A percentile compares a stretch with the other conserved stretches of the same genome.
These are phyloP conservation scores for Girardinus metallicus DNA, from an alignment of 2,797 vertebrate species.

Conservation along the genomic window DNA sequence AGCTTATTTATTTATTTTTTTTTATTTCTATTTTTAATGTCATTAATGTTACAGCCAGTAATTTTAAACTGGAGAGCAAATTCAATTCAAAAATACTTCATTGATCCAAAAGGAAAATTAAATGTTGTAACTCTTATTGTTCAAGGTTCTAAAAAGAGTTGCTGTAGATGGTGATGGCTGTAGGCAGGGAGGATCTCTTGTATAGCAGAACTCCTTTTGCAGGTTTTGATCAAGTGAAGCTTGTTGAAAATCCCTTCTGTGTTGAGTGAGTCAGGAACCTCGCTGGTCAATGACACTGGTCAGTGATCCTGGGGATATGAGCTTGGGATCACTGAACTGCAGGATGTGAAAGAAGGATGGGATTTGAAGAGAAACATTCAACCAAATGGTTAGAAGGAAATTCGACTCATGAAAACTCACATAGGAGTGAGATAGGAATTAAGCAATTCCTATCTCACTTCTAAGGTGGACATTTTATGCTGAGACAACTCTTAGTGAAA, in stretches of 20 bases:
- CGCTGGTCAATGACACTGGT: background rate
- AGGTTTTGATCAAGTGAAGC: slow-evolving; percentile 17
- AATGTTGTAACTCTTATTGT: no score
- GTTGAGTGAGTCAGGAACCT: slow-evolving; percentile 9
- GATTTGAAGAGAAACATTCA: slow-evolving; percentile 23
- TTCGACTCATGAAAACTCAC: background rate
- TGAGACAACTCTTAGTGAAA: background rate
- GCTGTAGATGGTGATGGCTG: no score
- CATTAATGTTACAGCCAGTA: slow-evolving; percentile 57
- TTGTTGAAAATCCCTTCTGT: slow-evolving; percentile 11
- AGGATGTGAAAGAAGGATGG: slow-evolving; percentile 18
- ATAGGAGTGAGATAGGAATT: no score
- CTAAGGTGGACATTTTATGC: slow-evolving; percentile 5
- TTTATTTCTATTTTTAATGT: slow-evolving; percentile 20
- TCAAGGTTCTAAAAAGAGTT: no score
- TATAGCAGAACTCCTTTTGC: slow-evolving; percentile 6
- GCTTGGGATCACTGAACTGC: slow-evolving; percentile 5
- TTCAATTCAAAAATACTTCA: background rate
- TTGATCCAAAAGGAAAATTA: no score
- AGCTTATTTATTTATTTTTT: slow-evolving; percentile 11
- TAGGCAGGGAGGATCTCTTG: no score
- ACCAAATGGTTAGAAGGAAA: background rate
- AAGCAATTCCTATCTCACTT: slow-evolving; percentile 2
- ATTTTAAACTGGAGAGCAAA: slow-evolving; percentile 29
- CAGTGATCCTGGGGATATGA: slow-evolving; percentile 17